A percentile compares a stretch with the other conserved stretches of the same genome.
These are phyloP conservation scores for Colostygia pectinataria DNA, from an alignment of 2,888 invertebrate genomes.

Conservation along the genomic window DNA sequence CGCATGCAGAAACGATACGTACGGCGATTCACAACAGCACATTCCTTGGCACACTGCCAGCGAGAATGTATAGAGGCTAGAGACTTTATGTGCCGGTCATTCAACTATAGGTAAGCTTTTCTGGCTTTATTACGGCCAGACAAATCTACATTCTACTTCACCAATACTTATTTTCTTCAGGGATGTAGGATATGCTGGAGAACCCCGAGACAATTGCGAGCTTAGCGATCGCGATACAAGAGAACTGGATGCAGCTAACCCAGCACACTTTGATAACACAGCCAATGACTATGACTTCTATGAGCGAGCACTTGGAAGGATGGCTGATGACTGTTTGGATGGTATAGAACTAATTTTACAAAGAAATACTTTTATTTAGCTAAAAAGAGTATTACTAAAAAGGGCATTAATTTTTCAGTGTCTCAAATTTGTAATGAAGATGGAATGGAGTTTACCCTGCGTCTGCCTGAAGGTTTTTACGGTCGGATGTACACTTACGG, in stretches of 20 bases:
- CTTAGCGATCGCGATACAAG: slow-evolving; percentile 93
- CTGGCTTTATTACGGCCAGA: not conserved
- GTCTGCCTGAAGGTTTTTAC: slow-evolving; percentile 94
- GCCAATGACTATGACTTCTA: slow-evolving; percentile 93
- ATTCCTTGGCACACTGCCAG: slow-evolving; percentile 91
- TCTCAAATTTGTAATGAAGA: slow-evolving; percentile 96
- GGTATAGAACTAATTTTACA: slow-evolving; percentile 76
- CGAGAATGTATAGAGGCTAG: slow-evolving; percentile 91
- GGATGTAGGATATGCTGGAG: slow-evolving; percentile 84
- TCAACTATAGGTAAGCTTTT: slow-evolving; percentile 88
- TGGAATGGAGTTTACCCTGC: slow-evolving; percentile 95
- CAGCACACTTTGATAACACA: slow-evolving; percentile 91
- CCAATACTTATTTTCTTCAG: slow-evolving; percentile 51
- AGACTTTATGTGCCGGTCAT: slow-evolving; percentile 93
- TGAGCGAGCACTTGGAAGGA: slow-evolving; percentile 89
- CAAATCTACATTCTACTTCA: not conserved
- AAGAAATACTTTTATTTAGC: too few species aligned
- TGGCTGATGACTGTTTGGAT: slow-evolving; percentile 91
- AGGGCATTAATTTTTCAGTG: slow-evolving; percentile 78
- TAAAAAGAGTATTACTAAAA: not conserved
- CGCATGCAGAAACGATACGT: slow-evolving; percentile 91
- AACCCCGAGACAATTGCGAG: slow-evolving; percentile 92
- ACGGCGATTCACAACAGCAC: slow-evolving; percentile 87
- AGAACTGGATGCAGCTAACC: slow-evolving; percentile 92
- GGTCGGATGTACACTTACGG: slow-evolving; percentile 96